These are phyloP conservation scores for Myiozetetes cayanensis DNA, from an alignment of 2,113 vertebrate genomes.

Conservation along the genomic window DNA sequence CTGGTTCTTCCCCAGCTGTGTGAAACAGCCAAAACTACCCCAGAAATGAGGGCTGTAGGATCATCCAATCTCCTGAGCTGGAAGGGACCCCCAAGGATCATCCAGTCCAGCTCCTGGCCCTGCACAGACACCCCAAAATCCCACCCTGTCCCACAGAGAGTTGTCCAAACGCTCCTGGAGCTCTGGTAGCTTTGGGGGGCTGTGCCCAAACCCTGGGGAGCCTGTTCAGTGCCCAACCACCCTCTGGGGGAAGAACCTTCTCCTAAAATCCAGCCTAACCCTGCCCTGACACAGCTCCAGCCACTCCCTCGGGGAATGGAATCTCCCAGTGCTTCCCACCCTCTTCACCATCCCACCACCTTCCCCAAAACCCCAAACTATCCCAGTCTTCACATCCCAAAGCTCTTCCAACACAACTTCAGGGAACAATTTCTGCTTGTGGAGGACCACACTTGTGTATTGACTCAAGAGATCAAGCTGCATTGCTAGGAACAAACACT, in stretches of 20 bases:
- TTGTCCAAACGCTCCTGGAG: fast-evolving
- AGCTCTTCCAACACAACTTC: not conserved
- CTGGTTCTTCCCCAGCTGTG: not conserved
- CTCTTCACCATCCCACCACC: too few species aligned
- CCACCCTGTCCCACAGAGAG: too few species aligned
- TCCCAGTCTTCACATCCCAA: not conserved
- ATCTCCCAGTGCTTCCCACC: not conserved
- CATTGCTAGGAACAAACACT: not conserved
- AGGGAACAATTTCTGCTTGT: not conserved
- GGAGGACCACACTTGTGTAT: not conserved
- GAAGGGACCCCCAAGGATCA: not conserved
- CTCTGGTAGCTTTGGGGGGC: not conserved
- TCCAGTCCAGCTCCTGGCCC: fast-evolving
- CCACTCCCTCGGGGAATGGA: fast-evolving
- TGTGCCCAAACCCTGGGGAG: fast-evolving
- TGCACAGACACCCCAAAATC: not conserved
- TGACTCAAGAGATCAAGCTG: not conserved
- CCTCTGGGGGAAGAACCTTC: not conserved
- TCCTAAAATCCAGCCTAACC: not conserved
- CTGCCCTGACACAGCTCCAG: not conserved
- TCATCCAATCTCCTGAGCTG: not conserved
- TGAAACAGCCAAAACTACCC: not conserved
- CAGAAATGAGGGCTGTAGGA: not conserved
- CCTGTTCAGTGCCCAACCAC: not conserved
- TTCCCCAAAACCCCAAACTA: fast-evolving